Conservation (phyloP, 2,113 vertebrate genomes). For the Upupa epops region DNA sequence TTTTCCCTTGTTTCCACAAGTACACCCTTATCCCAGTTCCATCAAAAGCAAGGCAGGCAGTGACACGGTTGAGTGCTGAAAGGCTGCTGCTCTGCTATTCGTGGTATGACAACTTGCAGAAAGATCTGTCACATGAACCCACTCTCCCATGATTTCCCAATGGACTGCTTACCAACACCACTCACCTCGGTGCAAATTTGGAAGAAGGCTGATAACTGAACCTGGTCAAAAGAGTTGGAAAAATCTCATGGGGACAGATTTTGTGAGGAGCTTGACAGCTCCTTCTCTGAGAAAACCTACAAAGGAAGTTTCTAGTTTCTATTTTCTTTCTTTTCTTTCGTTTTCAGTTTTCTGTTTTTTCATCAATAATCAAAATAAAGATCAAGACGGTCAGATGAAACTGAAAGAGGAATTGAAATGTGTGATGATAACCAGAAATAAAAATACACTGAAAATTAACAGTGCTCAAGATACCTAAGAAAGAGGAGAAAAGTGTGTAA, state of each 20-base stretch:
- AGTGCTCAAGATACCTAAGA: neutral
- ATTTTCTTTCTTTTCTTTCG: accelerated
- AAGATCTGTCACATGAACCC: constrained; percentile 48
- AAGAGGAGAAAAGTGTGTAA: neutral
- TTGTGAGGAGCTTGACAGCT: neutral
- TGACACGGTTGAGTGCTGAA: constrained; percentile 43
- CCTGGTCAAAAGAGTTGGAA: neutral
- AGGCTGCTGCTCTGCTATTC: constrained; percentile 51
- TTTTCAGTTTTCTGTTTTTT: accelerated
- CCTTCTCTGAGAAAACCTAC: neutral
- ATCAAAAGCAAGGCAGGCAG: constrained; percentile 12
- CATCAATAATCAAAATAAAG: neutral
- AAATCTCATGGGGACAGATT: neutral
- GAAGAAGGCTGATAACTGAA: neutral
- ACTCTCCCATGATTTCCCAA: neutral
- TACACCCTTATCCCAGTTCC: neutral
- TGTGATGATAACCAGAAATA: neutral
- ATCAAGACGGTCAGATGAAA: neutral
- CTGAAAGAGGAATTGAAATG: neutral
- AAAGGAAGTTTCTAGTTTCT: neutral
- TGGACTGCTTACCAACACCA: neutral
- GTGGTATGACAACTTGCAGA: constrained; percentile 7
- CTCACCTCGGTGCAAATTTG: constrained; percentile 3
- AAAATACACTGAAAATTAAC: neutral
- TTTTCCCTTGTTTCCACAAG: neutral